Base-by-base conservation (phyloP, 1,140 invertebrate genomes). In the Drosophila trapezifrons region DNA sequence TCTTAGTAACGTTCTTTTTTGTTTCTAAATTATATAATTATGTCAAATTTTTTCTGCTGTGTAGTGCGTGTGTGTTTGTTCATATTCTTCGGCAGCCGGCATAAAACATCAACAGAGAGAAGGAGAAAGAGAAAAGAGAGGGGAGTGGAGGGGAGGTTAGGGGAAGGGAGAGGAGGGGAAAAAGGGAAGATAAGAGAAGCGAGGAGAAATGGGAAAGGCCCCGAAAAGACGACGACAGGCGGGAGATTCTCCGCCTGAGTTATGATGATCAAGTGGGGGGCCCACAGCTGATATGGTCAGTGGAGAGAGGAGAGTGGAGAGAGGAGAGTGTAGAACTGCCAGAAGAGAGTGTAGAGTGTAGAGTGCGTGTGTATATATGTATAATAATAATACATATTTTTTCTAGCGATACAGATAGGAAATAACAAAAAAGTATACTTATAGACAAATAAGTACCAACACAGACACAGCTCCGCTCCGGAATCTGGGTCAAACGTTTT, bases 401-500 rank as follows among this genome's bases (percentile, higher is more conserved):
- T 79, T 60, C 22, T 54, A 51, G 62, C 78, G 55, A 67, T 85
- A 81, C 65, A 79, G 73, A 54, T 54, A 54, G 42, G 58, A 77
- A 71, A 67, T 42, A 76, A 63, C 54, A 47, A 54, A 35, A 32
- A 32, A 32, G 29, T 80, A 77, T 80, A 83, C 81, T 72, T 38
- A 72, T 70, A 71, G 70, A 72, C 66, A 72, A 60, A 73, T 72
- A 73, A 45, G 67, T 54, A 52, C 67, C 38, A 62, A 71, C 35
- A 71, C 65, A 78, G 55, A 62, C 77, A 52, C 60, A 49, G 67
- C 52, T n/a, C 64, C 54, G 20, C 60, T 62, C 37, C 18, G 78
- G 80, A 85, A 86, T 87, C 79, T 86, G 76, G 83, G 83, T 86
- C 83, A 86, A 86, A 79, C 78, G n/a, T n/a, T n/a, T 76, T 87